Evolutionary conservation across 2,797 vertebrate species (phyloP), one percentile per base, ranked within the genome.

Genomic region (Parambassis ranga): DNA sequence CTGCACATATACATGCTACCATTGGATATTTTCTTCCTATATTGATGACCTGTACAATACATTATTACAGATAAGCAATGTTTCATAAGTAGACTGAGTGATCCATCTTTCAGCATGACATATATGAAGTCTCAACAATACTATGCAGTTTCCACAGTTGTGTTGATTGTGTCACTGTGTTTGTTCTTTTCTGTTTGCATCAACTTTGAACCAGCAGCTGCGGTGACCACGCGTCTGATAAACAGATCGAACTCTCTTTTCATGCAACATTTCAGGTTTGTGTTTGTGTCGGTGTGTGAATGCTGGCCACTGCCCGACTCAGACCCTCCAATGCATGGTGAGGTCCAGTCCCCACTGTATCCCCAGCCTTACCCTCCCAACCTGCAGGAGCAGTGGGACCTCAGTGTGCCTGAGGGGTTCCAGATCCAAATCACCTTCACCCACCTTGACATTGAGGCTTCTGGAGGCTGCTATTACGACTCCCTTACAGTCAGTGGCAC

Each of bases 391-490:
- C 75, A 75, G 36, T 96, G 96, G 95, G 83, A 95, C 31, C 86
- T 97, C 66, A 69, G 66, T 3, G 95, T 96, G 11, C 94, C 95
- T 0, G 70, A 79, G 0, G 96, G 96, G 28, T 94, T 91, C 10
- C 93, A 90, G 24, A 90, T 97, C 68, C 87, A 7, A 31, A 91
- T 98, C 52, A 95, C 92, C 74, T 96, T 98, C 88, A 94, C 90
- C 7, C 93, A 96, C 53, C 33, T 97, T 87, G 95, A 98, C 63
- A 89, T 96, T 0, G 95, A 96, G 48, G 83, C 88, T 0, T 95
- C 95, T 0, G 78, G 77, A 41, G 71, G 88, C 81, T 96, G 96
- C 1, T 79, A 89, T 18, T 94, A 95, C 10, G 95, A 97, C 75
- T 88, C 87, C 10, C 87, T 97, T 32, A 92, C 91, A 94, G 96